Evolutionary conservation across 2,888 invertebrate species (phyloP).

Genomic region (Brenthis hecate): DNA sequence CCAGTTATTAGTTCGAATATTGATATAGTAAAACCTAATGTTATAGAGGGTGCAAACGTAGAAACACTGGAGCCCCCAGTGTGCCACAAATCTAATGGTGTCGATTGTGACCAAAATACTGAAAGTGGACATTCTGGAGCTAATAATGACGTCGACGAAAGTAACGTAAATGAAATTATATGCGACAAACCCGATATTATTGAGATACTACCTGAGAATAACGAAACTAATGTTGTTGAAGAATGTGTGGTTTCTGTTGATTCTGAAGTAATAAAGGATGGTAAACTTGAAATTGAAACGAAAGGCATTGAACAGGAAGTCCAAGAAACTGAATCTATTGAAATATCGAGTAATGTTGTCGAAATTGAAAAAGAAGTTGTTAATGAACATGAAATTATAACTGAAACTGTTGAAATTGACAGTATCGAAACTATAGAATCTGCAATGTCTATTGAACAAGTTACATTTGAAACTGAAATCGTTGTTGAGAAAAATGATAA

Average conservation of each 20-base stretch:
- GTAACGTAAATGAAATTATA: slow-evolving; percentile 16
- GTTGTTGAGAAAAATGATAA: slow-evolving; percentile 65
- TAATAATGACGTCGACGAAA: slow-evolving; percentile 16
- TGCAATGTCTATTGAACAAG: slow-evolving; percentile 34
- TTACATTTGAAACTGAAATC: slow-evolving; percentile 69
- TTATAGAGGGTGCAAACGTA: slow-evolving; percentile 45
- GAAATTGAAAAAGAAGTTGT: slow-evolving; percentile 39
- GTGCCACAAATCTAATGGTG: slow-evolving; percentile 70
- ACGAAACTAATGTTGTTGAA: slow-evolving; percentile 9
- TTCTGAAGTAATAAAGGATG: slow-evolving; percentile 12
- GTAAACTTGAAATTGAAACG: slow-evolving; percentile 2
- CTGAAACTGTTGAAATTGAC: slow-evolving; percentile 39
- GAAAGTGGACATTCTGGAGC: slow-evolving; percentile 41
- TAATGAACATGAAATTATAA: slow-evolving; percentile 38
- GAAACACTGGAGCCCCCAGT: slow-evolving; percentile 52
- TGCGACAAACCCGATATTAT: slow-evolving; percentile 14
- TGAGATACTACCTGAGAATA: not conserved
- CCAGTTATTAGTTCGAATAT: slow-evolving; percentile 46
- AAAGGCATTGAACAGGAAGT: slow-evolving; percentile 12
- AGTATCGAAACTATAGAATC: slow-evolving; percentile 33
- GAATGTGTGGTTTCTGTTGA: slow-evolving; percentile 11
- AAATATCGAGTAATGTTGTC: slow-evolving; percentile 24
- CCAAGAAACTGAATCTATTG: slow-evolving; percentile 23
- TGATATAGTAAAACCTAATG: slow-evolving; percentile 54
- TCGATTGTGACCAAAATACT: slow-evolving; percentile 45